These are phyloP conservation scores for Myripristis jacobus DNA, from an alignment of 2,797 vertebrate genomes.

Conservation along the genomic window DNA sequence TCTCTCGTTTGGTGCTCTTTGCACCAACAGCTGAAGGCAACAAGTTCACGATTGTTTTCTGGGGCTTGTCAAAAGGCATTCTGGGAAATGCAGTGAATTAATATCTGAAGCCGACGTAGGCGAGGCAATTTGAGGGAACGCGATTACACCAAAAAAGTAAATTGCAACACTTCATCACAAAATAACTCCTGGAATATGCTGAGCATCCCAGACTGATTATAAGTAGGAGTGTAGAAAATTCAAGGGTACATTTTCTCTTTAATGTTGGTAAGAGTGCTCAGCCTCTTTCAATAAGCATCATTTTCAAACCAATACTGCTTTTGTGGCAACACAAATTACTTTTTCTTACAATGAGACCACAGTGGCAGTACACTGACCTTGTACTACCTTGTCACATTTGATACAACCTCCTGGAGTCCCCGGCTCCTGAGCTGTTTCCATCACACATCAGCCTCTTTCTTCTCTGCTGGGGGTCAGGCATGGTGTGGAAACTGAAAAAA, in stretches of 20 bases:
- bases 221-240: not conserved
- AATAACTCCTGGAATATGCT: no score
- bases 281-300: not conserved
- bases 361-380: slow-evolving; percentile 22
- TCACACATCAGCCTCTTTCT: slow-evolving; percentile 35
- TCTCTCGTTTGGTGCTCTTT: no score
- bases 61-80: no score
- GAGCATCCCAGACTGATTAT: not conserved
- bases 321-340: not conserved
- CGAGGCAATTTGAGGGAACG: no score
- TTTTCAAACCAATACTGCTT: slow-evolving; percentile 14
- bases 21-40: no score
- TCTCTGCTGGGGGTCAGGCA: slow-evolving; percentile 31
- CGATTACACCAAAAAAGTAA: no score
- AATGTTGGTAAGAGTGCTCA: not conserved
- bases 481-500: slow-evolving; percentile 33
- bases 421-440: slow-evolving; percentile 22
- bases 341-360: not conserved
- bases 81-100: no score
- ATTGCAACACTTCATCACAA: no score
- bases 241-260: no score
- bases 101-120: no score
- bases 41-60: no score
- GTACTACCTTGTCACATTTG: slow-evolving; percentile 32
- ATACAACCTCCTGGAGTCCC: slow-evolving; percentile 12